Base-by-base conservation (phyloP, 2,797 vertebrate genomes). In the Coracias cyanogaster region DNA sequence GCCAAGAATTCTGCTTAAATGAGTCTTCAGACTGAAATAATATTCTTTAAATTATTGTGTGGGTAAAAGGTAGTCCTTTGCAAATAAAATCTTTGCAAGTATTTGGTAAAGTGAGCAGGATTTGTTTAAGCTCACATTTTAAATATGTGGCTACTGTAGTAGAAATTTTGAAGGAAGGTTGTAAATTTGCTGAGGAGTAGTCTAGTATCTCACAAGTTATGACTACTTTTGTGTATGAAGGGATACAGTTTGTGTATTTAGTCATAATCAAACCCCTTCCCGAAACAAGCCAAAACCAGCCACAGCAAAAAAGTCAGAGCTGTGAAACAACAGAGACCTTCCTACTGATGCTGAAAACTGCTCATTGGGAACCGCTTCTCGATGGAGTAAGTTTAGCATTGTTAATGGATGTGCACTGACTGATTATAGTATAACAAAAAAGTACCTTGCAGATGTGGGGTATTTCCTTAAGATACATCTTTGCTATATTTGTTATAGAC, bases 1-100 rank as follows among this genome's bases (percentile, higher is more conserved):
- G 60, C 37, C 62, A 95, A 51, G 97, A 97, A 73, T 91, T 97
- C 70, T 94, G 65, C 74, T 95, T 95, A 93, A 94, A 76, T 87
- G 73, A 90, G 55, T 93, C 80, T 89, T 97, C 65, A 31, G 28
- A 26, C 35, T 92, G 71, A 95, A 97, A 79, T 78, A 88, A 83
- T 54, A 65, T 69, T 26, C 39, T 87, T 93, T 94, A 60, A 88
- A 70, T 94, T 94, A 71, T 69, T 78, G 28, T 78, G 25, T 55
- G 90, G 37, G 33, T 82, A 89, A 58, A 95, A 48, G 41, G 24
- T 83, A 43, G 37, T 58, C 37, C 35, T 82, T 86, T 90, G 51
- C 26, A 95, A 94, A 89, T 33, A 58, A 92, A 90, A 74, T 41
- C 20, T 69, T 22, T 52, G 33, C 60, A 64, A 70, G 28, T 52